Base-by-base conservation (phyloP, 1,140 invertebrate genomes). In the Rhagoletis zephyria region DNA sequence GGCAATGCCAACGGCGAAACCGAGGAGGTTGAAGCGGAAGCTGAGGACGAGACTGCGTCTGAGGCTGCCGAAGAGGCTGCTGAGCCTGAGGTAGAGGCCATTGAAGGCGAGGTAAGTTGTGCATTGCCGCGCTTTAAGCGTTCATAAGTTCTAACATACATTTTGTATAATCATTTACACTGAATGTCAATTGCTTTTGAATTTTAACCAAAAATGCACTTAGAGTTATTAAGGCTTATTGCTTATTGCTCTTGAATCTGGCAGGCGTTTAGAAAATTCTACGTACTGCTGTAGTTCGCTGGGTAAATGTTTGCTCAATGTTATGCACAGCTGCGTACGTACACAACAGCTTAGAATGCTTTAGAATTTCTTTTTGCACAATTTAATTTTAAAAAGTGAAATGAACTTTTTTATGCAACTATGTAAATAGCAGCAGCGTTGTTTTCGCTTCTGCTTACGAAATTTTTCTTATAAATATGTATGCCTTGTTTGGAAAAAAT, bases 31-130 rank as follows among this genome's bases (percentile, higher is more conserved):
- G 89, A 89, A 9, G 30, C 45, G 40, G 87, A 88, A 59, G 87
- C 70, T 89, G 89, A 90, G n/a, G 88, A 89, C n/a, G 91, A 88
- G 30, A 88, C 89, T 4, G 88, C 90, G 65, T 87, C 89, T 4
- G 88, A 90, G 65, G 88, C 89, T 51, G 88, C 77, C 9, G 48
- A 6, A 10, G 74, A 19, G 2, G 74, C 4, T 7, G 48, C n/a
- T 30, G 45, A 30, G 5, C 5, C 74, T 56, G 51, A 81, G 74
- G 74, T 81, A 81, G 74, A 81, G 30, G n/a, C 48, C 14, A 56
- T n/a, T 7, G 74, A 19, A 19, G 51, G 5, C 14, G 7, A 81
- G 74, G 74, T 81, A 19, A 81, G 74, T 81, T 56, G 48, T 30
- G 30, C 74, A 81, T 56, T 81, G 45, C 30, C 48, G 10, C 48